These are phyloP conservation scores for Macropodus opercularis DNA, from an alignment of 2,797 vertebrate genomes.

Conservation along the genomic window DNA sequence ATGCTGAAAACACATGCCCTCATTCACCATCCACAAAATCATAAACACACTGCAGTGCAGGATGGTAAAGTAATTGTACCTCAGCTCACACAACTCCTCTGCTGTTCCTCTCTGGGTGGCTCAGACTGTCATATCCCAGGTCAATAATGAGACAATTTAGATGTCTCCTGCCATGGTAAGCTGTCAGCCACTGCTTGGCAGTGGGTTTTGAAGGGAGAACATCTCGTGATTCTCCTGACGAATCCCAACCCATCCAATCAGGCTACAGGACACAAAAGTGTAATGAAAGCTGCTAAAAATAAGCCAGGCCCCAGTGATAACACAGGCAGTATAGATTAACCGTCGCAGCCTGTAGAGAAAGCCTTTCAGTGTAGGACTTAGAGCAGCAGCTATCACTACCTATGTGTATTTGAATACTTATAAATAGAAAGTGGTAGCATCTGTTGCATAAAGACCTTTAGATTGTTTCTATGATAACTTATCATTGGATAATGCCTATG, in stretches of 20 bases:
- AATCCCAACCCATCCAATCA: conserved; percentile 71
- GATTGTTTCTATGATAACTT: conserved; percentile 59
- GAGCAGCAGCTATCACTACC: conserved; percentile 41
- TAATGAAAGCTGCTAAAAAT: conserved; percentile 84
- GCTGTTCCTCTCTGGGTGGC: conserved; percentile 52
- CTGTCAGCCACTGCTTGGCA: conserved; percentile 69
- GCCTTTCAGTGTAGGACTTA: conserved; percentile 36
- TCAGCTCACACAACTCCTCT: conserved; percentile 70
- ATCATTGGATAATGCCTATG: conserved; percentile 63
- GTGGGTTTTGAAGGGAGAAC: conserved; percentile 62
- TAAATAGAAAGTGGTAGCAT: conserved; percentile 35
- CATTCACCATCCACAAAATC: conserved; percentile 20
- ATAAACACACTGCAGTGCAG: conserved; percentile 39
- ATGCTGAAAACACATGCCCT: conserved; percentile 37
- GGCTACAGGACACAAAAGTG: conserved; percentile 66
- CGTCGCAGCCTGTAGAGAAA: conserved; percentile 54
- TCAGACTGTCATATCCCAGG: conserved; percentile 74
- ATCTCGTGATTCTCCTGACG: conserved; percentile 69
- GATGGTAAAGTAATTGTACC: conserved; percentile 72
- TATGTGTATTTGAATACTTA: conserved; percentile 29
- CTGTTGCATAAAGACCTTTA: conserved; percentile 50
- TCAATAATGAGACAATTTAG: conserved; percentile 83
- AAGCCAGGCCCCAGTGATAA: conserved; percentile 62
- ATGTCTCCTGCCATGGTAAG: conserved; percentile 75
- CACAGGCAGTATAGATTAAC: conserved; percentile 75